Conservation (phyloP, 2,888 invertebrate genomes). For the Caenorhabditis sulstoni region DNA sequence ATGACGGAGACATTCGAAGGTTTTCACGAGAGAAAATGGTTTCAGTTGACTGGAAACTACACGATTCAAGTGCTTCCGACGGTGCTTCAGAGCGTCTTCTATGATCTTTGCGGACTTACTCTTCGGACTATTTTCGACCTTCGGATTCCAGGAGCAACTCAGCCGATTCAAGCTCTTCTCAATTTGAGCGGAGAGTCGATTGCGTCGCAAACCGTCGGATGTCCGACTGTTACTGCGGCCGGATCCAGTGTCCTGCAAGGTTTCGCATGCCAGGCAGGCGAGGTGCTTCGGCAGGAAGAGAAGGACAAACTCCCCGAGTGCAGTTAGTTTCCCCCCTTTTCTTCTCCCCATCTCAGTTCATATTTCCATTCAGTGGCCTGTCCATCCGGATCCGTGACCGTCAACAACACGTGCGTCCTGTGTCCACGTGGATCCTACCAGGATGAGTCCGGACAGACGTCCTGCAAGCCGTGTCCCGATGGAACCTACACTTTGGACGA, state of each 20-base stretch:
- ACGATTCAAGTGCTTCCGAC: constrained; percentile 91
- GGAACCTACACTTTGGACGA: constrained; percentile 91
- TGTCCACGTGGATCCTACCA: constrained; percentile 93
- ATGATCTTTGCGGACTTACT: constrained; percentile 95
- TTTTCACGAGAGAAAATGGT: neutral
- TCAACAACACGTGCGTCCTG: constrained; percentile 90
- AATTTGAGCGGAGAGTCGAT: constrained; percentile 73
- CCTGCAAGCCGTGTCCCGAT: constrained; percentile 93
- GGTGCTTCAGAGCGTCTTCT: constrained; percentile 91
- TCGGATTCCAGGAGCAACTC: constrained; percentile 87
- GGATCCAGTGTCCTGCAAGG: constrained; percentile 89
- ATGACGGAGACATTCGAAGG: neutral
- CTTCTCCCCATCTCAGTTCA: neutral
- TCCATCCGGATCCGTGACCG: constrained; percentile 94
- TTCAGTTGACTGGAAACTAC: constrained; percentile 87
- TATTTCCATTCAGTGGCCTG: constrained; percentile 87
- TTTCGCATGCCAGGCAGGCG: constrained; percentile 93
- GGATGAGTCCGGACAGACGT: constrained; percentile 84
- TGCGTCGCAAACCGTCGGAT: constrained; percentile 69
- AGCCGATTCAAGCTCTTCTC: constrained; percentile 75
- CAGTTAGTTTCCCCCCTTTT: constrained; percentile 84
- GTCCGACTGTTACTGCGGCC: constrained; percentile 61
- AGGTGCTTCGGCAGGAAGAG: constrained; percentile 94
- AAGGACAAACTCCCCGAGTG: constrained; percentile 89
- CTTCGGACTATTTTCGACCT: constrained; percentile 93